Conservation (phyloP, 2,888 invertebrate genomes). For the Nomada lathburiana region DNA sequence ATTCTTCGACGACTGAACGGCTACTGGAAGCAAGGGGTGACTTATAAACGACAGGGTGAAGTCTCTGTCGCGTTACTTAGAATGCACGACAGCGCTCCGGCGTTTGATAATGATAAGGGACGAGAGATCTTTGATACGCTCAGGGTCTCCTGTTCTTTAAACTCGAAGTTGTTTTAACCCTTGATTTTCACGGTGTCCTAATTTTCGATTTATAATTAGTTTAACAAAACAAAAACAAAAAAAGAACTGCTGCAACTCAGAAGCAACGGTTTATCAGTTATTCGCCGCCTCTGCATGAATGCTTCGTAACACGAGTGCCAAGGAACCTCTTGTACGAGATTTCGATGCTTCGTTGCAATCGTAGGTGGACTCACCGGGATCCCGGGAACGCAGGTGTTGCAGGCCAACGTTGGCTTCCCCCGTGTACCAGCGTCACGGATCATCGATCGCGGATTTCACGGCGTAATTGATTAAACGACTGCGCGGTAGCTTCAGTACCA, state of each 20-base stretch:
- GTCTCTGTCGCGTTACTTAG: neutral
- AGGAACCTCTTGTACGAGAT: too few relatives aligned
- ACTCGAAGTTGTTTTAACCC: too few relatives aligned
- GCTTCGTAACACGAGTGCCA: too few relatives aligned
- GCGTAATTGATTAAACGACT: constrained; percentile 3
- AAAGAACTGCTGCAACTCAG: too few relatives aligned
- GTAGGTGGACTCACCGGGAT: neutral
- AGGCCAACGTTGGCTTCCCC: neutral
- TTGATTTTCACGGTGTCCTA: too few relatives aligned
- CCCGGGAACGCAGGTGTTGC: neutral
- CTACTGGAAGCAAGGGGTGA: constrained; percentile 34
- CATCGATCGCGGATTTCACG: neutral
- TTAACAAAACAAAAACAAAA: too few relatives aligned
- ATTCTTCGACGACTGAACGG: constrained; percentile 44
- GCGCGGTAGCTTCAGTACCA: neutral
- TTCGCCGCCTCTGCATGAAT: too few relatives aligned
- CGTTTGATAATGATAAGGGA: neutral
- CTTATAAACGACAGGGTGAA: constrained; percentile 27
- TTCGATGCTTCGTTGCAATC: too few relatives aligned
- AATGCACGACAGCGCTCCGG: neutral
- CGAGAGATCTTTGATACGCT: neutral
- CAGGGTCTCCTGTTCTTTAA: neutral
- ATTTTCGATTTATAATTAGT: too few relatives aligned
- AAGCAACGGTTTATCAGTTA: too few relatives aligned
- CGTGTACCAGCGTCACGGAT: neutral